Percentiles rank a stretch among this genome's conserved stretches.
These are phyloP conservation scores for Anseranas semipalmata DNA, from an alignment of 2,113 vertebrate genomes.

Conservation along the genomic window DNA sequence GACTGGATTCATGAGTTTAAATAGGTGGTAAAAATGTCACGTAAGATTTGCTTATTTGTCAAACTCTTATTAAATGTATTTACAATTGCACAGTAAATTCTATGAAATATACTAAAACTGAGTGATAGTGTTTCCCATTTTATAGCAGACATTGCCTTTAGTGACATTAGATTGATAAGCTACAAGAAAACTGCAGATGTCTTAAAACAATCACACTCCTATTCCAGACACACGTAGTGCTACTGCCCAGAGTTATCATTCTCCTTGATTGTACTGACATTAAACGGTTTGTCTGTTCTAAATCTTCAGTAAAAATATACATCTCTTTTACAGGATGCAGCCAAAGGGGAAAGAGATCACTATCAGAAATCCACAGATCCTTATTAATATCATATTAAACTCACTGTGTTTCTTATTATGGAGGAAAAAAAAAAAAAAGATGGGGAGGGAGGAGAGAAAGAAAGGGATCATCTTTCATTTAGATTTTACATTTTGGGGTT, in stretches of 20 bases:
- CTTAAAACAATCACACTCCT: background rate
- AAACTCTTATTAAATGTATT: constrained; percentile 14
- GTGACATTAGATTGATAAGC: background rate
- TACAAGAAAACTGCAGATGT: background rate
- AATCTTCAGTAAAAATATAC: constrained; percentile 23
- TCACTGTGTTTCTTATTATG: background rate
- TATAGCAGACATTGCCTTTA: background rate
- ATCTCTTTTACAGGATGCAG: background rate
- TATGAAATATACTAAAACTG: background rate
- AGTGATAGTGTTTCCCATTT: background rate
- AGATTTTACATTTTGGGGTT: background rate
- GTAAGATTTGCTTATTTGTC: constrained; percentile 24
- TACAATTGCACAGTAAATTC: background rate
- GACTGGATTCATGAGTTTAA: background rate
- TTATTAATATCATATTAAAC: background rate
- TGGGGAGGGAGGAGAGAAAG: too few relatives aligned
- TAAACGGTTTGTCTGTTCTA: constrained; percentile 31
- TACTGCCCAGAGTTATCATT: background rate
- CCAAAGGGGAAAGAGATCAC: background rate
- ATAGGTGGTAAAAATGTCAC: background rate
- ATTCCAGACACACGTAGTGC: background rate
- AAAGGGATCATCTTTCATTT: background rate
- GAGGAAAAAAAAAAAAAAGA: background rate
- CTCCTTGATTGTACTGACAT: constrained; percentile 4
- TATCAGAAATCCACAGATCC: background rate